These are phyloP conservation scores for Drosophila prostipennis DNA, from an alignment of 2,888 invertebrate species.

Conservation along the genomic window DNA sequence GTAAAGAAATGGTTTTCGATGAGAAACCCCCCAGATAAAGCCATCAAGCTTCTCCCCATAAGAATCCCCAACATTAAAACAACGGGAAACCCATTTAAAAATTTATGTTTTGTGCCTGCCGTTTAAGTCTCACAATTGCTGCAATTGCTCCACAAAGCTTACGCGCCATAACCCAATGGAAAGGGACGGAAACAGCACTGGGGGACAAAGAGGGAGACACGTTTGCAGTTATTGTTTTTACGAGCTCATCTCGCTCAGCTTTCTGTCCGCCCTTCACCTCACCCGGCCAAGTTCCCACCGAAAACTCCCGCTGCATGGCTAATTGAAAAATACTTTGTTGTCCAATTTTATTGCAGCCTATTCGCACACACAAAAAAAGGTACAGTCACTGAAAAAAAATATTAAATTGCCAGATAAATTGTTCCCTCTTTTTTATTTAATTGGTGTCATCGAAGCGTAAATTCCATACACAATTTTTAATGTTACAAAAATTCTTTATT, in stretches of 20 bases:
- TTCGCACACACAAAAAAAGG: neutral
- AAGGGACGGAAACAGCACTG: neutral
- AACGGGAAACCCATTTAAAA: slow-evolving; percentile 64
- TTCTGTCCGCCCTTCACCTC: slow-evolving; percentile 5
- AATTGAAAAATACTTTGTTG: slow-evolving; percentile 80
- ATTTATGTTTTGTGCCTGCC: slow-evolving; percentile 63
- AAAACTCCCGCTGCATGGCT: slow-evolving; percentile 46
- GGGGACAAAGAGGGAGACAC: slow-evolving; percentile 23
- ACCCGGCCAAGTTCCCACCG: neutral
- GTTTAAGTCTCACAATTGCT: slow-evolving; percentile 65
- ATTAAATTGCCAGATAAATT: neutral
- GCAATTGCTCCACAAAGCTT: slow-evolving; percentile 62
- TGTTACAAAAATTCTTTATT: too few relatives aligned
- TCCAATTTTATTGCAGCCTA: slow-evolving; percentile 61
- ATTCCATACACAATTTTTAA: too few relatives aligned
- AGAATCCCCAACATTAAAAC: slow-evolving; percentile 14
- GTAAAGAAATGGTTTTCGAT: neutral
- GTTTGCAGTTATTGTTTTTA: slow-evolving; percentile 74
- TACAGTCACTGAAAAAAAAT: neutral
- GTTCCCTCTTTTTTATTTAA: too few relatives aligned
- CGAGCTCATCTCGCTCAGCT: slow-evolving; percentile 57
- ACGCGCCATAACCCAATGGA: slow-evolving; percentile 48
- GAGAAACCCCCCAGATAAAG: slow-evolving; percentile 9
- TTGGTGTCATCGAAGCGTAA: too few relatives aligned
- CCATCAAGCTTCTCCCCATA: neutral